Base-by-base conservation (phyloP, 2,888 invertebrate species). In the Adelognathus sp. region DNA sequence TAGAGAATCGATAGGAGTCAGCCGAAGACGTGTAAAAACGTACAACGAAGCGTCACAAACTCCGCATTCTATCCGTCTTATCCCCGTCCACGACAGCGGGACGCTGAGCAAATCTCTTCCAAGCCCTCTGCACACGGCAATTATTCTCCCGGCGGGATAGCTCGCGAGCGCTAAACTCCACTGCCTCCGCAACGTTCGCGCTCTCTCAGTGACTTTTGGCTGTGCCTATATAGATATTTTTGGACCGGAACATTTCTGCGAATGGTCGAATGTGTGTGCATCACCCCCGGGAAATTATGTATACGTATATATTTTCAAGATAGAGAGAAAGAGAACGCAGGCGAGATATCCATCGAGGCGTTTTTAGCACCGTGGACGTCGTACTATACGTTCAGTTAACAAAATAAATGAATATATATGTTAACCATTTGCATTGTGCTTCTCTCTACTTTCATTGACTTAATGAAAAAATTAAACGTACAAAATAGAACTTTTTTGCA, bases 301-400 rank as follows among this genome's bases (percentile, higher is more conserved):
- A 73, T 74, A 58, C 78, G 82, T 81, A 82, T 86, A 88, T 86
- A 88, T 88, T 87, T 86, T 86, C 83, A 80, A 58, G 33, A 70
- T 58, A 61, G 50, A 39, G 60, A 76, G 21, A 61, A 61, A 76
- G 44, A 46, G n/a, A n/a, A n/a, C n/a, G n/a, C n/a, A n/a, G n/a
- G 33, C 80, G 79, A 67, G 27, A 33, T 84, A 86, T 86, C 85
- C 84, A 84, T 87, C 85, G 82, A 78, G 80, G 84, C 85, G 85
- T 83, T 88, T 88, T 88, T 86, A 88, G 87, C 84, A 75, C 66
- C 87, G 87, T 86, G 86, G 87, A 86, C 86, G 79, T 60, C 60
- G 21, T 60, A 31, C 58, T 11, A 58, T 60, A 31, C n/a, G n/a
- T n/a, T n/a, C 24, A 7, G 21, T 50, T 21, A 50, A 50, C n/a